Conservation (phyloP, 1,140 invertebrate species). For the Nautilus pompilius region DNA sequence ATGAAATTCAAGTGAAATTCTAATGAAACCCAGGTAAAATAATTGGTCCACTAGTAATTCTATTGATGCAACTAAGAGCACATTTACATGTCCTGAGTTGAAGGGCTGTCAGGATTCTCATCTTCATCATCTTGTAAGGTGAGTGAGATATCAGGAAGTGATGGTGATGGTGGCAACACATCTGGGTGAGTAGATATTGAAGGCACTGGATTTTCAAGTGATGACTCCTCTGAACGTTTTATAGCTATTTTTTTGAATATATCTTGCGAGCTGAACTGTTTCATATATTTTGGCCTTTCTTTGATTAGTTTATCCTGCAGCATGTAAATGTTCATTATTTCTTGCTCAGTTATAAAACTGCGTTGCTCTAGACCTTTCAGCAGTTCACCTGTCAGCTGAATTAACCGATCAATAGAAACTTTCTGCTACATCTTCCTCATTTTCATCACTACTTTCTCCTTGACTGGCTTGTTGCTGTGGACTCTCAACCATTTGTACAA, state of each 20-base stretch:
- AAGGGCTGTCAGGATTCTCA: not conserved
- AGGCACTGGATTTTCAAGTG: not conserved
- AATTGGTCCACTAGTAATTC: not conserved
- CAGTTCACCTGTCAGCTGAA: not conserved
- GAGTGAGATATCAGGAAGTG: not conserved
- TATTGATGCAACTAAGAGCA: not conserved
- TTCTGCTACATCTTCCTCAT: not conserved
- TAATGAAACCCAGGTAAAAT: not conserved
- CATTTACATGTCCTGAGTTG: not conserved
- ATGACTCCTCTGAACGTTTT: not conserved
- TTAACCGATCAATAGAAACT: not conserved
- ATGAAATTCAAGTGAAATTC: not conserved
- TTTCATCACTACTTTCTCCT: not conserved
- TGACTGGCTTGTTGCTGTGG: not conserved
- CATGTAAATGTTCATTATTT: not conserved
- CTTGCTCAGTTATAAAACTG: not conserved
- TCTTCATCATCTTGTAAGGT: not conserved
- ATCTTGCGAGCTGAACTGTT: not conserved
- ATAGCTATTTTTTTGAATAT: not conserved
- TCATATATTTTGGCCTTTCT: not conserved
- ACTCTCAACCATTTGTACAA: not conserved
- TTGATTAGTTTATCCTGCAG: not conserved
- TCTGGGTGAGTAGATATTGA: not conserved
- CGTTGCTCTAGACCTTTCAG: not conserved
- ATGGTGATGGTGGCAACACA: not conserved